Evolutionary conservation across 2,888 invertebrate genomes (phyloP), one percentile per base, ranked within the genome.

Genomic region (Palloptera scutellata): DNA sequence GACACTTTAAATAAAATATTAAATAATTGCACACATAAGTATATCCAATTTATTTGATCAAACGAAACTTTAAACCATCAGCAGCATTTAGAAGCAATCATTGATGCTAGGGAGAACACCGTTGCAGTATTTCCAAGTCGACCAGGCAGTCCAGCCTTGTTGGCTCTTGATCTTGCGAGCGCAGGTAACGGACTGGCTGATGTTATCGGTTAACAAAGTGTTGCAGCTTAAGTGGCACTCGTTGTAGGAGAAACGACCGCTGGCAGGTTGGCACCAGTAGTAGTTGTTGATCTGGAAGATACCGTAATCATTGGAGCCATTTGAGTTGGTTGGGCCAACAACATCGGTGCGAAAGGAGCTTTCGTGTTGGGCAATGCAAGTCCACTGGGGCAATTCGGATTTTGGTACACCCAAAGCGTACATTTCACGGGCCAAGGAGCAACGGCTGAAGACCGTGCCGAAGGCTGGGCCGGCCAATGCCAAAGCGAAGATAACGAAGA

Each of bases 261-360:
- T 64, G 45, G 52, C 12, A 41, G 79, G 76, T 59, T 78, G 68
- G 66, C 84, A 84, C 84, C 84, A 84, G 61, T 73, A 70, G 12
- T 60, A 42, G 61, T 71, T 60, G 61, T 71, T 73, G 52, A 73
- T 71, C 54, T 83, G 83, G 74, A 83, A 83, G 66, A 83, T 75
- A 17, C 83, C 83, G 61, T 78, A 85, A 74, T 86, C 86, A 45
- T 76, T 76, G 67, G 83, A 80, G 1, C 88, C 87, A 63, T 72
- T 85, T 1, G 67, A 73, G 77, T 88, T 87, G 0, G 80, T 70
- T 2, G 80, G 82, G 0, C 87, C 86, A 3, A 84, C 79, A 1
- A 81, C 84, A 17, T 82, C 73, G 0, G 88, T 87, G 54, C 85
- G 83, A 53, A 84, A 82, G 0, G 65, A 41, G 53, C 78, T 80